Conservation (phyloP, 2,113 vertebrate genomes). For the Jacana jacana region DNA sequence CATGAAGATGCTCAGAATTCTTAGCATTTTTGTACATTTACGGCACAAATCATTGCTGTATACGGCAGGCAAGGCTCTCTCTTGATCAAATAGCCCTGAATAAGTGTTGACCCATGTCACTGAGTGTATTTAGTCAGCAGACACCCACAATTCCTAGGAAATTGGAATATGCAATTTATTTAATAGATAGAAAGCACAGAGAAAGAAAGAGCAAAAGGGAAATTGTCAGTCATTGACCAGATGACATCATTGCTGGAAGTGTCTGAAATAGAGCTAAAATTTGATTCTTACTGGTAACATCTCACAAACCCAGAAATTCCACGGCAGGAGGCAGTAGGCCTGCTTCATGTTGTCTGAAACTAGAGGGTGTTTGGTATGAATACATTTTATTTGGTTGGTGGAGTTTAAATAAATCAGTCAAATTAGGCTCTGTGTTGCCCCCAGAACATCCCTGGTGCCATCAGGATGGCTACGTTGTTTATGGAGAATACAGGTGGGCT, state of each 20-base stretch:
- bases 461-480: background rate
- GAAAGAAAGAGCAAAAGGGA: background rate
- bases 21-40: background rate
- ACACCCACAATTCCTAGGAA: background rate
- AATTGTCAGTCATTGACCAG: background rate
- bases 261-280: background rate
- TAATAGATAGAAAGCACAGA: background rate
- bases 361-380: background rate
- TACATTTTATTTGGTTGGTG: background rate
- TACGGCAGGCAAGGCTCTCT: background rate
- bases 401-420: background rate
- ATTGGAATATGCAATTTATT: background rate
- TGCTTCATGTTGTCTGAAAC: background rate
- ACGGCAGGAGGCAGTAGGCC: background rate
- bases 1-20: background rate
- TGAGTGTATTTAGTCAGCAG: background rate
- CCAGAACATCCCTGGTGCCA: background rate
- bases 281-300: background rate
- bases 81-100: background rate
- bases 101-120: background rate
- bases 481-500: background rate
- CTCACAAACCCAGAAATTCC: background rate
- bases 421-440: background rate
- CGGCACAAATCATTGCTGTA: fast-evolving
- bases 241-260: background rate